Percentiles rank a stretch among this genome's conserved stretches.
Conservation (phyloP, 2,888 invertebrate genomes). For the Charanyca ferruginea region DNA sequence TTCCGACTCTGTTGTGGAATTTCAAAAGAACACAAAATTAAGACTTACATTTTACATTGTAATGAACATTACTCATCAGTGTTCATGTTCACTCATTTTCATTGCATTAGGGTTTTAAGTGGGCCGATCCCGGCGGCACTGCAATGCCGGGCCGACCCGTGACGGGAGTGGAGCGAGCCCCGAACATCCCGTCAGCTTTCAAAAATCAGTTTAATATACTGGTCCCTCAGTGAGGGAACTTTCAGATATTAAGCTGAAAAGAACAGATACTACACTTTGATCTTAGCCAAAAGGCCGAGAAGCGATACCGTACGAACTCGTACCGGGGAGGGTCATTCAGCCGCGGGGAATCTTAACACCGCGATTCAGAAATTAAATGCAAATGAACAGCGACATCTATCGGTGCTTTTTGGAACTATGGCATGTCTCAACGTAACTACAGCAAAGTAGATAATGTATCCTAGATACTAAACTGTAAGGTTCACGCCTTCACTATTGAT, state of each 20-base stretch:
- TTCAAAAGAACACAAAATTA: no score
- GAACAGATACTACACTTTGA: conserved; percentile 30
- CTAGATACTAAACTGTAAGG: no score
- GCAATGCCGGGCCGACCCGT: conserved; percentile 31
- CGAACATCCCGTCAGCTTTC: conserved; percentile 29
- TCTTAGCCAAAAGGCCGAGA: conserved; percentile 33
- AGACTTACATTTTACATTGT: no score
- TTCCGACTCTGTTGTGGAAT: no score
- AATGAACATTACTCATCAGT: no score
- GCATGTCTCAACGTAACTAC: no score
- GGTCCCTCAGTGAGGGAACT: conserved; percentile 23
- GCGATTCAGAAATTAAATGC: conserved; percentile 8
- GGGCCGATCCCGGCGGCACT: conserved; percentile 32
- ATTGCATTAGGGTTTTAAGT: no score
- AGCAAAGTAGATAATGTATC: no score
- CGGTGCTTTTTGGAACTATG: not conserved
- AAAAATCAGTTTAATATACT: conserved; percentile 33
- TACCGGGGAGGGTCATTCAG: conserved; percentile 6
- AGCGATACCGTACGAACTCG: not conserved
- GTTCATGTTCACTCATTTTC: no score
- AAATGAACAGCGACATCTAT: conserved; percentile 4
- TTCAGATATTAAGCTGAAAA: conserved; percentile 16
- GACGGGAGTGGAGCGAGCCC: conserved; percentile 12
- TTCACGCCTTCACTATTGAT: no score
- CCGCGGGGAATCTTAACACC: conserved; percentile 27